Conservation (phyloP, 2,888 invertebrate species). For the Eurois occulta region DNA sequence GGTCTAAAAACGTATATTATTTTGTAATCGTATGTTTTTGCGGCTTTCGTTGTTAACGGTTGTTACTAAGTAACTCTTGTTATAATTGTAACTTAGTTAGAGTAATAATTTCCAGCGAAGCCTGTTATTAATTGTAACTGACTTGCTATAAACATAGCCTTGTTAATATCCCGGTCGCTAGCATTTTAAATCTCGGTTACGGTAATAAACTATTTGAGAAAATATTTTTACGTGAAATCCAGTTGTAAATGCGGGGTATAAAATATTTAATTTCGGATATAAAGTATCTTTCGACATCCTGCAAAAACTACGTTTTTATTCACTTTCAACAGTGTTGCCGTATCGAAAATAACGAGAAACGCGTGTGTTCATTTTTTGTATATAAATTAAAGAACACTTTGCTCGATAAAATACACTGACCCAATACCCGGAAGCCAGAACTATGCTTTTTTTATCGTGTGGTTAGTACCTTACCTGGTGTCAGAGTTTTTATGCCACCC, state of each 20-base stretch:
- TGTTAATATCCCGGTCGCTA: conserved; percentile 27
- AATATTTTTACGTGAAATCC: conserved; percentile 8
- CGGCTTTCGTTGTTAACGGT: conserved; percentile 18
- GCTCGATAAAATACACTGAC: background rate
- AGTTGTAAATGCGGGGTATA: too few species aligned
- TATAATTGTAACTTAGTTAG: conserved; percentile 23
- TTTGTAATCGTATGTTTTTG: background rate
- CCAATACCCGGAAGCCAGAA: background rate
- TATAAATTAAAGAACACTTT: background rate
- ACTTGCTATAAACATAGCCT: conserved; percentile 36
- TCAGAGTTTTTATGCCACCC: too few species aligned
- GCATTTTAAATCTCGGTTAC: background rate
- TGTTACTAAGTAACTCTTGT: conserved; percentile 20
- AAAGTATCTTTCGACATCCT: background rate
- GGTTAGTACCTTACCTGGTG: too few species aligned
- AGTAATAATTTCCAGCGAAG: conserved; percentile 41
- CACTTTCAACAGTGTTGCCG: background rate
- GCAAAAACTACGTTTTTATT: background rate
- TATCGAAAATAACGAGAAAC: background rate
- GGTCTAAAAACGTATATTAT: background rate
- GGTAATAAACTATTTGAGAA: conserved; percentile 13
- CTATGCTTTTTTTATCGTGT: too few species aligned
- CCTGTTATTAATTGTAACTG: conserved; percentile 47
- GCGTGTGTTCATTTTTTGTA: background rate
- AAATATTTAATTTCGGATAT: background rate